These are phyloP conservation scores for Mesitornis unicolor DNA, from an alignment of 2,113 vertebrate genomes.

Conservation along the genomic window DNA sequence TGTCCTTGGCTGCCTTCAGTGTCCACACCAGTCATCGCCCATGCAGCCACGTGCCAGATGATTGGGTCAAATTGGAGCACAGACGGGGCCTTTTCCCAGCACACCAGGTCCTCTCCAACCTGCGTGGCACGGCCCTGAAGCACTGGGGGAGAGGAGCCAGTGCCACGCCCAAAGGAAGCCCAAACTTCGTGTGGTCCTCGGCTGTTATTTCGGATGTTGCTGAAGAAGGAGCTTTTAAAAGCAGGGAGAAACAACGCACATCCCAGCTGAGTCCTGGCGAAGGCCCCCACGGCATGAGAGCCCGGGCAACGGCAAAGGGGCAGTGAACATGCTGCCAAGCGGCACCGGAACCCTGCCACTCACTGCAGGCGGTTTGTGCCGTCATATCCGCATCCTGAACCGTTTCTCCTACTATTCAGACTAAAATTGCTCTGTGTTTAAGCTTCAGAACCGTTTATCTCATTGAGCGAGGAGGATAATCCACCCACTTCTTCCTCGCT, in stretches of 20 bases:
- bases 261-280: background rate
- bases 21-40: background rate
- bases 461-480: conserved; percentile 65
- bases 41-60: accelerated
- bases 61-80: background rate
- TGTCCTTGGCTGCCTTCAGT: background rate
- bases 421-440: conserved; percentile 60
- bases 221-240: background rate
- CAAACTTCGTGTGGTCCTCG: background rate
- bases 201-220: background rate
- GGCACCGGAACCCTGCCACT: background rate
- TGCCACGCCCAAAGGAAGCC: accelerated
- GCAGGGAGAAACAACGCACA: accelerated
- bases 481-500: conserved; percentile 63
- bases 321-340: background rate
- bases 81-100: accelerated
- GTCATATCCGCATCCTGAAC: background rate
- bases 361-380: background rate
- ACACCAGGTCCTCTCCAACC: background rate
- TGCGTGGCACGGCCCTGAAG: accelerated
- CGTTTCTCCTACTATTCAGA: conserved; percentile 53
- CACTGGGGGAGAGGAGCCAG: background rate
- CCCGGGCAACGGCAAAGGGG: background rate
- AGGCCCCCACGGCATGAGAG: accelerated
- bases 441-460: conserved; percentile 62